Evolutionary conservation across 92 coral and sea anemone species (phyloP), one percentile per base, ranked within the genome.

Genomic region (Heliopora coerulea): DNA sequence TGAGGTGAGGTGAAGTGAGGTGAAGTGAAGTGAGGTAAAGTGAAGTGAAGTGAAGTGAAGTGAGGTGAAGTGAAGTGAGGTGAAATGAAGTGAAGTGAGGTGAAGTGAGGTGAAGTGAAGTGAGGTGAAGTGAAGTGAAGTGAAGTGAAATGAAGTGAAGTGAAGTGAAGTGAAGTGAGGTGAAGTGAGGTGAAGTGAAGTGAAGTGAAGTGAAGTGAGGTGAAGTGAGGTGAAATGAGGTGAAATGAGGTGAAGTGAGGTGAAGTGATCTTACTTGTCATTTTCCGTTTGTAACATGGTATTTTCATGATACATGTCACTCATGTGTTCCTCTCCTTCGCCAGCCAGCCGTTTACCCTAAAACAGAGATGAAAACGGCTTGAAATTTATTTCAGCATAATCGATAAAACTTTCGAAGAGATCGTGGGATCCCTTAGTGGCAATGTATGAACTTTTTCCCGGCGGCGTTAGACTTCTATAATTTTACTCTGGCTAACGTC

Each of bases 341-440:
- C 92, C 89, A 49, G 99, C 91, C 25, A 85, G 44, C 49, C 99
- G 72, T 30, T 86, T 95, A 17, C 99, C 99, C 86, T 95, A 50
- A 2, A 31, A 37, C 20, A 31, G 35, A 32, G n/a, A 46, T 46
- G n/a, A 15, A 46, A 15, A n/a, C n/a, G n/a, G n/a, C n/a, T n/a
- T n/a, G n/a, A n/a, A n/a, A n/a, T n/a, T n/a, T n/a, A n/a, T n/a
- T n/a, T n/a, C n/a, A n/a, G n/a, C n/a, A n/a, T n/a, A n/a, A n/a
- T n/a, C n/a, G n/a, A n/a, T n/a, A n/a, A n/a, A n/a, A n/a, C n/a
- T n/a, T n/a, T n/a, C n/a, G n/a, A n/a, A n/a, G n/a, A n/a, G n/a
- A n/a, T n/a, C n/a, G n/a, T n/a, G n/a, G n/a, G n/a, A n/a, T n/a
- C n/a, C n/a, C n/a, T n/a, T n/a, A n/a, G n/a, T n/a, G n/a, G n/a